phyloP scores from a whole-genome alignment of 2,888 invertebrate genomes.

The Agrotis clavis region DNA sequence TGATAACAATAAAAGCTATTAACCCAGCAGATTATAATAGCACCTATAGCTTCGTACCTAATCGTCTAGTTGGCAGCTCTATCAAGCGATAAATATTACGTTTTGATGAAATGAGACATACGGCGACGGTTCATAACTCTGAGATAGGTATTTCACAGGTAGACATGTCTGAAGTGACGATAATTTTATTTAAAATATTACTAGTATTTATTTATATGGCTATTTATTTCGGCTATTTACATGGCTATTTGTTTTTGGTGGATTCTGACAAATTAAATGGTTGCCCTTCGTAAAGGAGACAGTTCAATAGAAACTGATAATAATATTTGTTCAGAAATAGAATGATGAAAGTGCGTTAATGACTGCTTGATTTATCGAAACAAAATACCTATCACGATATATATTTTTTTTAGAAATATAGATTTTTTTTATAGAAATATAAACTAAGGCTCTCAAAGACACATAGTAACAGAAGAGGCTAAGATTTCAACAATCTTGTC shows the following conservation, averaged over 20 bases:
- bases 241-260: too few species aligned
- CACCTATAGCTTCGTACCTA: conserved; percentile 3
- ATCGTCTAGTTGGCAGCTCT: conserved; percentile 53
- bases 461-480: too few species aligned
- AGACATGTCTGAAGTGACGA: conserved; percentile 46
- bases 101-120: conserved; percentile 60
- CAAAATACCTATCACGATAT: too few species aligned
- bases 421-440: too few species aligned
- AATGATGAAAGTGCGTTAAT: too few species aligned
- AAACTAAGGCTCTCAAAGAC: too few species aligned
- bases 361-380: too few species aligned
- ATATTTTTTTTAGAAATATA: too few species aligned
- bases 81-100: conserved; percentile 47
- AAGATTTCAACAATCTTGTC: too few species aligned
- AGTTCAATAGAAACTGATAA: background rate
- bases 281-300: background rate
- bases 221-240: conserved; percentile 13
- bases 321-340: too few species aligned
- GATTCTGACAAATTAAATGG: background rate
- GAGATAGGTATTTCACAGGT: conserved; percentile 49
- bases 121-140: conserved; percentile 47
- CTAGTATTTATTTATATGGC: conserved; percentile 29
- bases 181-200: conserved; percentile 50
- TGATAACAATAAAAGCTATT: conserved; percentile 17
- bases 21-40: conserved; percentile 11